These are phyloP conservation scores for Mionectes olivaceus DNA, from an alignment of 2,797 vertebrate genomes.

Conservation along the genomic window DNA sequence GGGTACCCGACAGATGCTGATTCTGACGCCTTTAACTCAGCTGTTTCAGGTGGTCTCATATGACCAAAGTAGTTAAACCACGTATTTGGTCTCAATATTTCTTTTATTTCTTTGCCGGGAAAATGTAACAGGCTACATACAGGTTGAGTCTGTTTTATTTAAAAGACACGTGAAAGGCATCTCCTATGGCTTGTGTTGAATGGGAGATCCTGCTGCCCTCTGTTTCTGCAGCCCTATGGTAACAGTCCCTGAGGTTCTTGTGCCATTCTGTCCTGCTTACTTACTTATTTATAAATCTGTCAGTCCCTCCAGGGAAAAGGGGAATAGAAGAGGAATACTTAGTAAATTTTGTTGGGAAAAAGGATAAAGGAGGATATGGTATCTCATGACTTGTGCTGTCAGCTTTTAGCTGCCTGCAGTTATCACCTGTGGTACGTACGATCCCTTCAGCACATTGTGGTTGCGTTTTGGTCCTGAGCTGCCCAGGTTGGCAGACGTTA, in stretches of 20 bases:
- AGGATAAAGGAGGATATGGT: background rate
- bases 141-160: background rate
- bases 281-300: background rate
- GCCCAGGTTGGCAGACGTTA: background rate
- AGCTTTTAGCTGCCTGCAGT: background rate
- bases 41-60: background rate
- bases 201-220: background rate
- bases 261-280: background rate
- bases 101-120: background rate
- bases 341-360: background rate
- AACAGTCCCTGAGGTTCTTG: background rate
- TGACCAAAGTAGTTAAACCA: background rate
- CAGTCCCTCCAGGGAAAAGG: background rate
- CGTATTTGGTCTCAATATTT: background rate
- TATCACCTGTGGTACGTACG: background rate
- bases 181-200: background rate
- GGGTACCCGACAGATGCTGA: background rate
- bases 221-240: background rate
- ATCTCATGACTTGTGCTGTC: background rate
- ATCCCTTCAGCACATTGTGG: fast-evolving
- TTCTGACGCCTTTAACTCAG: background rate
- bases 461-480: background rate
- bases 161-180: background rate
- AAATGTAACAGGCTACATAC: background rate
- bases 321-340: background rate